Percentiles rank a stretch among this genome's conserved stretches.
Evolutionary conservation across 2,888 invertebrate genomes (phyloP).

Genomic region (Leistus spinibarbis): DNA sequence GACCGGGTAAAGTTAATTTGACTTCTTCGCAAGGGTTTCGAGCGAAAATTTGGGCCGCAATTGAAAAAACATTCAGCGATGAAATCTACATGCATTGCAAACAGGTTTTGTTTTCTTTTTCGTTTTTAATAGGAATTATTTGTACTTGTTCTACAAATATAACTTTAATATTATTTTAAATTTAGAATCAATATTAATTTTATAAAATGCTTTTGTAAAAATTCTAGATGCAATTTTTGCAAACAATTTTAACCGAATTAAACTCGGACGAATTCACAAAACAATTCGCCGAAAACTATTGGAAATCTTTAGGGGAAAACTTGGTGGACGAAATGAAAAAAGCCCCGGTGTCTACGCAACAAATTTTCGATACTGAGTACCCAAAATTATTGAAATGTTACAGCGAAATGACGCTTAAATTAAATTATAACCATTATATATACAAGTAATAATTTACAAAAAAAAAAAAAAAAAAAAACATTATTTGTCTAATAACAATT

Average conservation of each 20-base stretch:
- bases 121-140: too few species aligned
- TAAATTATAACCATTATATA: conserved; percentile 66
- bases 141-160: conserved; percentile 16
- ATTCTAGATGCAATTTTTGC: conserved; percentile 57
- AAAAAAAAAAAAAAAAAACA: too few species aligned
- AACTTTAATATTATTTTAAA: conserved; percentile 40
- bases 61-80: conserved; percentile 84
- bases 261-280: conserved; percentile 59
- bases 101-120: conserved; percentile 61
- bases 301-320: conserved; percentile 60
- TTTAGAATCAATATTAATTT: not conserved
- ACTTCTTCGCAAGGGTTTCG: conserved; percentile 60
- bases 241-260: conserved; percentile 58
- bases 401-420: conserved; percentile 73
- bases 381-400: conserved; percentile 84
- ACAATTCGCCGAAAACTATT: conserved; percentile 61
- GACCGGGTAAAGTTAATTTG: conserved; percentile 64
- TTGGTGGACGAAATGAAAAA: conserved; percentile 62
- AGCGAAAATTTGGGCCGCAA: conserved; percentile 82
- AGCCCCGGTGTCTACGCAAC: conserved; percentile 67
- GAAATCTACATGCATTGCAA: conserved; percentile 74
- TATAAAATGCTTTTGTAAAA: conserved; percentile 46
- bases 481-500: not conserved
- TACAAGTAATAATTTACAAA: conserved; percentile 65
- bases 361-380: conserved; percentile 86